These are phyloP conservation scores for Pterostichus madidus DNA, from an alignment of 2,888 invertebrate genomes.

Conservation along the genomic window DNA sequence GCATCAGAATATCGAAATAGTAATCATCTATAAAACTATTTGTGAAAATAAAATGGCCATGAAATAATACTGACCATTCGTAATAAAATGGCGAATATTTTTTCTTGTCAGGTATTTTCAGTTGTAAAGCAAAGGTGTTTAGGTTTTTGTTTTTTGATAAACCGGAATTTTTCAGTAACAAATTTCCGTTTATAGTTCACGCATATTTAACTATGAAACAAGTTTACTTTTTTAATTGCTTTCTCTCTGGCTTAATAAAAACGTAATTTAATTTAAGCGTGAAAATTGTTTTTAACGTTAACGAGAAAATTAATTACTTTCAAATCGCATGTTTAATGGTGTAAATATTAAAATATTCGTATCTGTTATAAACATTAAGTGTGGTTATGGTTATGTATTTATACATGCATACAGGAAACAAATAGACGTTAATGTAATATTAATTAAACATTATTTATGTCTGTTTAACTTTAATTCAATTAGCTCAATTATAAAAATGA, in stretches of 20 bases:
- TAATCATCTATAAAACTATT: no score
- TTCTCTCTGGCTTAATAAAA: constrained; percentile 2
- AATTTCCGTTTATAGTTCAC: constrained; percentile 28
- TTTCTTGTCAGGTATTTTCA: no score
- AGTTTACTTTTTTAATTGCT: no score
- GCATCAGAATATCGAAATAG: no score
- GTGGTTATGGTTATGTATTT: neutral
- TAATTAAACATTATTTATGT: no score
- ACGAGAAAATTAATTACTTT: constrained; percentile 49
- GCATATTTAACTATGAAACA: neutral
- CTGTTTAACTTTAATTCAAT: no score
- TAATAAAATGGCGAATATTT: no score
- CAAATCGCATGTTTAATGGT: constrained; percentile 26
- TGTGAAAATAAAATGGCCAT: no score
- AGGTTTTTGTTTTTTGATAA: neutral
- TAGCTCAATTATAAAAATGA: no score
- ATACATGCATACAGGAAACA: neutral
- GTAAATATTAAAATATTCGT: constrained; percentile 29
- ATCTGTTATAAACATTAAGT: neutral
- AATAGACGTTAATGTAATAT: neutral
- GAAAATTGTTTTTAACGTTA: constrained; percentile 38
- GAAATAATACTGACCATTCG: no score
- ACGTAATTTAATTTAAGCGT: constrained; percentile 38
- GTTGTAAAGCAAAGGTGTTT: no score
- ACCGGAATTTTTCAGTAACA: constrained; percentile 10